phyloP scores from a whole-genome alignment of 1,140 invertebrate species.

The Pogonognathellus flavescens region DNA sequence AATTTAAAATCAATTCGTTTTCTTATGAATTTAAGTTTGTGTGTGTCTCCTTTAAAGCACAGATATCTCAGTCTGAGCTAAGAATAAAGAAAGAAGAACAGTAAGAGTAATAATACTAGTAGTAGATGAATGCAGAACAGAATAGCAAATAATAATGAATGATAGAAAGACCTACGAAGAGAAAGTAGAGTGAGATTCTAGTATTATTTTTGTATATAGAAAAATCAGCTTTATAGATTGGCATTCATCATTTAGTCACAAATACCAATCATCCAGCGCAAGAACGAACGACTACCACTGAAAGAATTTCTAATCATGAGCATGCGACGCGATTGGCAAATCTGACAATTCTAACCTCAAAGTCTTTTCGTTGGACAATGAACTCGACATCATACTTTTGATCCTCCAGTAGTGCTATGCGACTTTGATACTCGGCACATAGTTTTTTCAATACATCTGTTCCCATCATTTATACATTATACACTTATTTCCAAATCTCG shows the following conservation, averaged over 20 bases:
- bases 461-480: constrained; percentile 28
- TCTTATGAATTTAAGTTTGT: too few species aligned
- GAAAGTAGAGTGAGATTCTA: constrained; percentile 6
- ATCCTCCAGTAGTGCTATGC: constrained; percentile 90
- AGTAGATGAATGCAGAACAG: not conserved
- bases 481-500: constrained; percentile 9
- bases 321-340: constrained; percentile 33
- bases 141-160: constrained; percentile 38
- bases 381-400: constrained; percentile 98
- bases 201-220: not conserved
- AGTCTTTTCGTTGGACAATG: constrained; percentile 97
- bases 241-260: constrained; percentile 12
- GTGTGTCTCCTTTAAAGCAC: not conserved
- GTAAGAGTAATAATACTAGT: not conserved
- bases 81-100: constrained; percentile 1
- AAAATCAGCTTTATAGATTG: constrained; percentile 13
- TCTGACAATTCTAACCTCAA: constrained; percentile 80
- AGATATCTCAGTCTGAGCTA: not conserved
- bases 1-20: too few species aligned
- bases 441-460: constrained; percentile 63
- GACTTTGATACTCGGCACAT: constrained; percentile 84
- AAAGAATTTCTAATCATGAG: constrained; percentile 14
- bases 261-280: constrained; percentile 1
- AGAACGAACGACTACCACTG: constrained; percentile 7
- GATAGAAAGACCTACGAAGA: constrained; percentile 35